A percentile compares a stretch with the other conserved stretches of the same genome.
phyloP scores from a whole-genome alignment of 1,140 invertebrate species.

The Drosophila mayri region DNA sequence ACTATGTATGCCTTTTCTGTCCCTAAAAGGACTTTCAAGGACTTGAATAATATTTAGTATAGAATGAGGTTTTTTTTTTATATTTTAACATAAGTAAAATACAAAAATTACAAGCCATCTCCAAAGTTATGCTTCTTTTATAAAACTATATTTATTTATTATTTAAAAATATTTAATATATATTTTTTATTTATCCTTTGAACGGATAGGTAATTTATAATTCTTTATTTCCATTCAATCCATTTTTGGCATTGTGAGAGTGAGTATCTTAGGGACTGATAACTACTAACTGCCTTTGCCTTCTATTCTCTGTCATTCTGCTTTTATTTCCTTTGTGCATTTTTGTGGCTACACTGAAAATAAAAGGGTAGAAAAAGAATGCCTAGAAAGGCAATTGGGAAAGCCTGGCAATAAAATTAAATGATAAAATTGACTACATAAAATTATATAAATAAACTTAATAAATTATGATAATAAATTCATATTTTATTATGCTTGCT shows the following conservation, averaged over 20 bases:
- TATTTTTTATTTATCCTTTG: slow-evolving; percentile 1
- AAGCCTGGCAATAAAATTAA: too few species aligned
- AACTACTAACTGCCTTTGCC: slow-evolving; percentile 31
- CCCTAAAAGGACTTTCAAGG: accelerated
- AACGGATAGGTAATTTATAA: slow-evolving; percentile 52
- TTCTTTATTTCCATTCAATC: slow-evolving; percentile 58
- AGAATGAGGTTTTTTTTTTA: too few species aligned
- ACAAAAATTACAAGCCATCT: background rate
- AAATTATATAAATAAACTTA: too few species aligned
- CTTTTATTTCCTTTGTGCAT: slow-evolving; percentile 26
- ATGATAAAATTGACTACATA: too few species aligned
- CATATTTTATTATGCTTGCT: too few species aligned
- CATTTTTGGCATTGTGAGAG: slow-evolving; percentile 29
- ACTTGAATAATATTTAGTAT: too few species aligned
- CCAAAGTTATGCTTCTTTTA: background rate
- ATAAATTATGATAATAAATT: too few species aligned
- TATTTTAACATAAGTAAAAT: background rate
- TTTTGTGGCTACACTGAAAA: background rate
- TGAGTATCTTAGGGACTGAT: slow-evolving; percentile 51
- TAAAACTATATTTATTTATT: too few species aligned
- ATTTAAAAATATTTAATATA: too few species aligned
- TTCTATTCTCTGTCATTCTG: slow-evolving; percentile 9
- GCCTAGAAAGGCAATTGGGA: too few species aligned
- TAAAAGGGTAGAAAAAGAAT: background rate
- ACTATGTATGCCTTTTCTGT: background rate